Base-by-base conservation (phyloP, 2,113 vertebrate species). In the Motacilla tschutschensis region DNA sequence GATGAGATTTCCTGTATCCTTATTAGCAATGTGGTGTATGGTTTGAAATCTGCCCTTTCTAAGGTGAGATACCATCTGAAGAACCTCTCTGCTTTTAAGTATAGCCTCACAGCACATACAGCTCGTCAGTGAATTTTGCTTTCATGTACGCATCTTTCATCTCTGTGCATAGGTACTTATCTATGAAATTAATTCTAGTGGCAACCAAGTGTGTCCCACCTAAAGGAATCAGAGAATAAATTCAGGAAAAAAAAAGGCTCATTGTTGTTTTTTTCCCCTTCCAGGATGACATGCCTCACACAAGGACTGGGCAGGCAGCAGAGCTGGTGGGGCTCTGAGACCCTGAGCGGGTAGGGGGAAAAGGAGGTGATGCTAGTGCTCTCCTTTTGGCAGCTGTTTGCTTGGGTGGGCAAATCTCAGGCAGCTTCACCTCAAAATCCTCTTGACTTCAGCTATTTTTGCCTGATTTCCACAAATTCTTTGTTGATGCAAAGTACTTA, bases 1-100 rank as follows among this genome's bases (percentile, higher is more conserved):
- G 93, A 82, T 67, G 81, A 95, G 81, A 80, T 88, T 92, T 94
- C 89, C 93, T 91, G 88, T 74, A 80, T 82, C 84, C 88, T 95
- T 81, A 82, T 87, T 87, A 93, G 81, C 58, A 36, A 17, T 46
- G 85, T 54, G 48, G 64, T 44, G 53, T 38, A 33, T 0, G 0
- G 57, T 67, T 71, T 80, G 79, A 82, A 91, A 79, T 84, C 64
- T 88, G 87, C 87, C 71, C 75, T 82, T 82, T 76, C 90, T 79
- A 57, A 88, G 75, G 81, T 91, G 79, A 84, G 90, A 79, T 70
- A 75, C 41, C 64, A 71, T 91, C 88, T 77, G 75, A 82, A 62
- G 69, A 88, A 63, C 67, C 81, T 24, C 41, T 19, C 29, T 54
- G 70, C 70, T 94, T 90, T 90, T 44, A 88, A 90, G 65, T 59